Percentiles rank a stretch among this genome's conserved stretches.
phyloP scores from a whole-genome alignment of 2,888 invertebrate species.

The Deilephila elpenor region DNA sequence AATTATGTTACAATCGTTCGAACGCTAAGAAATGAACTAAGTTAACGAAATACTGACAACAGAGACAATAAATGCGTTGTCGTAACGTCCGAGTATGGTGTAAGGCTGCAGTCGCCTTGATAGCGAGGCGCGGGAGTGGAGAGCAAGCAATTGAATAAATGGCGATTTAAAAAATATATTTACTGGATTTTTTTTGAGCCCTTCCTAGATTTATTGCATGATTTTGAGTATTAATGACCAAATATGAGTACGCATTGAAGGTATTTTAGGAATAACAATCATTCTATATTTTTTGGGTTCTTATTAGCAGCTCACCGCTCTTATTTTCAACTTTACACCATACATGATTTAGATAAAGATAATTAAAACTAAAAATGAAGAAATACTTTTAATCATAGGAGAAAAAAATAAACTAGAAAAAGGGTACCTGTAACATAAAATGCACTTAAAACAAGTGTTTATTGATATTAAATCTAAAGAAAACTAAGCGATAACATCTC shows the following conservation, averaged over 20 bases:
- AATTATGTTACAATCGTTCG: conserved; percentile 34
- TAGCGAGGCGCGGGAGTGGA: conserved; percentile 34
- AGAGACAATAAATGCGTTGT: conserved; percentile 58
- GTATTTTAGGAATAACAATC: too few species aligned
- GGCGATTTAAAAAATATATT: too few species aligned
- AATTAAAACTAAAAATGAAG: conserved; percentile 48
- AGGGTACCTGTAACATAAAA: conserved; percentile 44
- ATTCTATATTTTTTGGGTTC: too few species aligned
- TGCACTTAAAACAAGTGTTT: conserved; percentile 48
- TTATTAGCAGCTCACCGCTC: background rate
- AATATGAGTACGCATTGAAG: too few species aligned
- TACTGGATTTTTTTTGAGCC: too few species aligned
- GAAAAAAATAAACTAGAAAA: conserved; percentile 40
- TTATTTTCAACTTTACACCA: conserved; percentile 36
- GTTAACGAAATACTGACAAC: conserved; percentile 42
- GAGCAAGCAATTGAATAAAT: background rate
- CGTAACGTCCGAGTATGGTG: conserved; percentile 31
- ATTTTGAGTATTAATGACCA: too few species aligned
- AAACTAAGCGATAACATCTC: conserved; percentile 45
- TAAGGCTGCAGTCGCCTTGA: conserved; percentile 40
- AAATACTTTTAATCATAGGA: conserved; percentile 32
- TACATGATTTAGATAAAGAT: conserved; percentile 33
- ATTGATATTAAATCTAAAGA: conserved; percentile 38
- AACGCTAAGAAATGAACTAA: conserved; percentile 36
- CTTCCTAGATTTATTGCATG: too few species aligned